Conservation (phyloP, 2,888 invertebrate genomes). For the Amorpha juglandis region DNA sequence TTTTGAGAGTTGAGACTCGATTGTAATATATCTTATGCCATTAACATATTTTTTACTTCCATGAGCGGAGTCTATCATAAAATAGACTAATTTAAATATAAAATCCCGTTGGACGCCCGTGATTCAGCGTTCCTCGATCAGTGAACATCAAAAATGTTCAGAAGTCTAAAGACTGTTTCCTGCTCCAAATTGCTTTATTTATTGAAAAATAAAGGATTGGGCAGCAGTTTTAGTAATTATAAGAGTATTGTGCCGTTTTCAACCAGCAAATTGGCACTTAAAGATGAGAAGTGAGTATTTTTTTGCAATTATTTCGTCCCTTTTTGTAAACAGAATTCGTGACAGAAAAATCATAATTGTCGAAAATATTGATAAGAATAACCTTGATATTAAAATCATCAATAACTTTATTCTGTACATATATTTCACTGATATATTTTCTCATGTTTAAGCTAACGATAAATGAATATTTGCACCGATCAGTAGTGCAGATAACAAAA, state of each 20-base stretch:
- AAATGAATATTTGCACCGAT: no score
- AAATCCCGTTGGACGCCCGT: conserved; percentile 34
- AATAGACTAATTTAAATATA: conserved; percentile 32
- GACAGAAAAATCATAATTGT: neutral
- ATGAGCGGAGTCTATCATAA: conserved; percentile 30
- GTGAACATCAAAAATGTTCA: conserved; percentile 56
- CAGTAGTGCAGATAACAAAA: no score
- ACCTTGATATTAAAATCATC: no score
- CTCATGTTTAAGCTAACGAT: no score
- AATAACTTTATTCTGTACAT: no score
- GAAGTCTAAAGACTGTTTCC: conserved; percentile 67
- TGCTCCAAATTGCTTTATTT: conserved; percentile 54
- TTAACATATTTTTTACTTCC: conserved; percentile 39
- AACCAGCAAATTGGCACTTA: conserved; percentile 64
- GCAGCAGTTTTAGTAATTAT: conserved; percentile 61
- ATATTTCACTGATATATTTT: no score
- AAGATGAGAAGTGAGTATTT: conserved; percentile 72
- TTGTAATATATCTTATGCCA: neutral
- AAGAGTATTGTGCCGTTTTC: conserved; percentile 62
- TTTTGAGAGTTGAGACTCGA: neutral
- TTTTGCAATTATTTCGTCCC: neutral
- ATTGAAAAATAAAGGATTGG: conserved; percentile 53
- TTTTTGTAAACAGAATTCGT: neutral
- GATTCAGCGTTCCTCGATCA: conserved; percentile 36
- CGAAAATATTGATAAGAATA: neutral